Base-by-base conservation (phyloP, 2,888 invertebrate genomes). In the Parascotia fuliginaria region DNA sequence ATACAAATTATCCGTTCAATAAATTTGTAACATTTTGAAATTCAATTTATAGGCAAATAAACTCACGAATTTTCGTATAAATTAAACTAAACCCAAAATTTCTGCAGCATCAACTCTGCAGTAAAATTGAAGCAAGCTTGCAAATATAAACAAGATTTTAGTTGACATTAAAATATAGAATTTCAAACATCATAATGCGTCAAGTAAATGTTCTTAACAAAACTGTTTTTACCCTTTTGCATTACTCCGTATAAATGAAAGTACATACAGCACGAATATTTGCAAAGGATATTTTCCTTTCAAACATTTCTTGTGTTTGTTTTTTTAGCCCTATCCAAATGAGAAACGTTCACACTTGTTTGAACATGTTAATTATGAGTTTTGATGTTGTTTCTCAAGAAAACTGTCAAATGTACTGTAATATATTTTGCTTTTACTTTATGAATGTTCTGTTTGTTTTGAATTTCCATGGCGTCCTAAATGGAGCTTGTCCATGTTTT, bases 351-450 rank as follows among this genome's bases (percentile, higher is more conserved):
- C 53, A 52, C 60, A 64, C 47, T 53, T 68, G 56, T 68, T 68
- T 60, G 58, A 60, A 60, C 60, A 68, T 54, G 60, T 53, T 68
- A 68, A 68, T 68, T 68, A 65, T 51, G 60, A 58, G 42, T 19
- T 60, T 65, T 53, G 27, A 19, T 43, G 29, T 52, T 56, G 55
- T 60, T 44, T 52, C 44, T 47, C 37, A 52, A 66, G 60, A 53
- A 64, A 61, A 60, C 56, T 54, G 43, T 53, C 37, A 45, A 42
- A 47, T 54, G 37, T 50, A 24, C 31, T 19, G 52, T 61, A 55
- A 53, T 38, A 27, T 41, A 50, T 51, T 60, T 57, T 38, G 53
- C 40, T 39, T 46, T 11, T 24, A 37, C 16, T 39, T 39, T 24
- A 6, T 9, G 5, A 44, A 44, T 38, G 31, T 45, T 39, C 32